Base-by-base conservation (phyloP, 2,113 vertebrate genomes). In the Myrmophylax atrothorax region DNA sequence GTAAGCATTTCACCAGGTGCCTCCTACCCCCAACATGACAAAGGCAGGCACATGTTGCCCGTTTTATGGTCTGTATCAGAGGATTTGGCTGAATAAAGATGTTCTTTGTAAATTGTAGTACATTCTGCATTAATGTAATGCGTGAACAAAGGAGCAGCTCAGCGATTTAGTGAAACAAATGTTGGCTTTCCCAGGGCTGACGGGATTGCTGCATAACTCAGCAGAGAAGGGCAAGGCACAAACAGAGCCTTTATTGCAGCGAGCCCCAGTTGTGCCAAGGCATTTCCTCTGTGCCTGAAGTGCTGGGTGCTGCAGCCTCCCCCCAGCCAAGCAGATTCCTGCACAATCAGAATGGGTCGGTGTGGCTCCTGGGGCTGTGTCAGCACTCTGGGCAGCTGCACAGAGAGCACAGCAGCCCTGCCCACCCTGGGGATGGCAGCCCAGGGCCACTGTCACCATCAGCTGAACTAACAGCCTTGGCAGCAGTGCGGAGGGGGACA, bases 401-500 rank as follows among this genome's bases (percentile, higher is more conserved):
- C 26, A 14, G 17, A 37, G 26, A 40, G 44, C 52, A 24, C 15
- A 25, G 44, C 63, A 82, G 69, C 69, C 59, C 16, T 42, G 3
- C 29, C 50, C 26, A 4, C 26, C 46, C 44, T 8, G 3, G n/a
- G 6, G 0, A 3, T 1, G 1, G 16, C 44, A 18, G 6, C 44
- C 22, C 62, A 24, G 37, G 2, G 31, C 42, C 28, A 28, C 5
- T 3, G 1, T 17, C 31, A 40, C 5, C 5, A 18, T 14, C 14
- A 68, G 3, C 26, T 35, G 19, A 72, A 7, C 12, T 6, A 10
- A 25, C 0, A 31, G 35, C 40, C 33, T 23, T 15, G 33, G 2
- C 2, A 40, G 18, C 2, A 35, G n/a, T 55, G 67, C 53, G 22
- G 70, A 69, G 6, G 1, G 19, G 14, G 14, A 31, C 1, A 22